phyloP scores from a whole-genome alignment of 2,797 vertebrate species.

The Valencia hispanica region DNA sequence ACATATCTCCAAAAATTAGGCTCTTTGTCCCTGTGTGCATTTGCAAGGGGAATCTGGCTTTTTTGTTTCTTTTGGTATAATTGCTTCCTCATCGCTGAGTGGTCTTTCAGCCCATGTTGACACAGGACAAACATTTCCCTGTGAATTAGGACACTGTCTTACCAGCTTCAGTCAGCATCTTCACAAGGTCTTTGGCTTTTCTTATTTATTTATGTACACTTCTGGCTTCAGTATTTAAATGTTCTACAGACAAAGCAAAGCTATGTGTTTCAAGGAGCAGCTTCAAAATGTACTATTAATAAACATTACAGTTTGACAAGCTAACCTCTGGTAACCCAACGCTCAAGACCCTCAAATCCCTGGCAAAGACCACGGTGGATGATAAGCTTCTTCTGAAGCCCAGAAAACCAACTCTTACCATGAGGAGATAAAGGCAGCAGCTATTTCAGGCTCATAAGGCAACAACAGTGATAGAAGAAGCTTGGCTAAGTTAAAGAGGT shows the following conservation, averaged over 20 bases:
- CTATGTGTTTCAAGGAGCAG: conserved; percentile 18
- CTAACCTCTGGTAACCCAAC: conserved; percentile 42
- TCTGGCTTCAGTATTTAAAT: conserved; percentile 19
- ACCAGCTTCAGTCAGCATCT: neutral
- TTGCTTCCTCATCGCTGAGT: neutral
- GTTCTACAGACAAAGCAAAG: conserved; percentile 37
- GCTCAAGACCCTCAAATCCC: conserved; percentile 48
- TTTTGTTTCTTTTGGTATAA: conserved; percentile 13
- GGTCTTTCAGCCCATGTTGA: neutral
- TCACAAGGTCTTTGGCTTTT: neutral
- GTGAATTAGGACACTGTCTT: neutral
- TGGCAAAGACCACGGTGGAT: conserved; percentile 32
- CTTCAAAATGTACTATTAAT: conserved; percentile 23
- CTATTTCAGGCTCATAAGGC: conserved; percentile 59
- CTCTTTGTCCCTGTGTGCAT: neutral
- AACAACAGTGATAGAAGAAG: conserved; percentile 44
- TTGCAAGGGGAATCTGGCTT: neutral
- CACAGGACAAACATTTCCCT: neutral
- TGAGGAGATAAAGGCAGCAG: conserved; percentile 53
- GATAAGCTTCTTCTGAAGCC: conserved; percentile 65
- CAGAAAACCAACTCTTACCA: conserved; percentile 56
- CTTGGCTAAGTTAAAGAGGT: conserved; percentile 34
- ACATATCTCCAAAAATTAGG: neutral
- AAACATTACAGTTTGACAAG: conserved; percentile 43
- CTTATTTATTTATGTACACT: neutral